A percentile compares a stretch with the other conserved stretches of the same genome.
phyloP scores from a whole-genome alignment of 1,140 invertebrate genomes.

The Zaprionus inermis region DNA sequence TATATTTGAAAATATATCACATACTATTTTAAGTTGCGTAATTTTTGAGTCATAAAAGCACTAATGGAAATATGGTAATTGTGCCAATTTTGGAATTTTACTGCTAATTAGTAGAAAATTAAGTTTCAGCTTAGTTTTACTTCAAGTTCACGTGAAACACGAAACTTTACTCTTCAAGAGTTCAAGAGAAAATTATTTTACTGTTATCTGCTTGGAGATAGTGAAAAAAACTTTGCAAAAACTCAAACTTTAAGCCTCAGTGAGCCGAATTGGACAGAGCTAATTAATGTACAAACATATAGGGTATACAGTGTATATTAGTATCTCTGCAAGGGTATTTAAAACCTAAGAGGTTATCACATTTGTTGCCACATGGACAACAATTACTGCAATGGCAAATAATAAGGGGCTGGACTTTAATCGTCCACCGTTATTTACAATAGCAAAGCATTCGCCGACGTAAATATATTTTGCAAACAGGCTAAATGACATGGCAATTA shows the following conservation, averaged over 20 bases:
- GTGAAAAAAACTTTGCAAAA: background rate
- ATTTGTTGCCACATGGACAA: background rate
- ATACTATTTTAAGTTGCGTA: background rate
- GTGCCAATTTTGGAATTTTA: background rate
- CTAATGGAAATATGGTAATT: conserved; percentile 1
- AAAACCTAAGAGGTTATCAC: conserved; percentile 5
- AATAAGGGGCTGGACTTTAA: conserved; percentile 8
- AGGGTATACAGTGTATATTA: background rate
- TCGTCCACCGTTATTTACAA: background rate
- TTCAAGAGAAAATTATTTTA: background rate
- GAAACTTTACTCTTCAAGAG: background rate
- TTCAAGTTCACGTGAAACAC: background rate
- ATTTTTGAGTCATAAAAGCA: background rate
- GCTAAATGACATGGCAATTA: conserved; percentile 4
- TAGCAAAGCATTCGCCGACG: background rate
- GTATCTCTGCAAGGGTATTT: conserved; percentile 7
- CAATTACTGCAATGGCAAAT: background rate
- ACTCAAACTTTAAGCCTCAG: background rate
- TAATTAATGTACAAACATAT: background rate
- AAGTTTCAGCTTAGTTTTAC: background rate
- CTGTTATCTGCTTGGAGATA: background rate
- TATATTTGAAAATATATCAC: too few species aligned
- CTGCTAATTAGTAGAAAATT: background rate
- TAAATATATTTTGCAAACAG: conserved; percentile 25
- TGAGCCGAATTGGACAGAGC: background rate